Conservation (phyloP, 2,113 vertebrate genomes). For the Heterotilapia buettikoferi region DNA sequence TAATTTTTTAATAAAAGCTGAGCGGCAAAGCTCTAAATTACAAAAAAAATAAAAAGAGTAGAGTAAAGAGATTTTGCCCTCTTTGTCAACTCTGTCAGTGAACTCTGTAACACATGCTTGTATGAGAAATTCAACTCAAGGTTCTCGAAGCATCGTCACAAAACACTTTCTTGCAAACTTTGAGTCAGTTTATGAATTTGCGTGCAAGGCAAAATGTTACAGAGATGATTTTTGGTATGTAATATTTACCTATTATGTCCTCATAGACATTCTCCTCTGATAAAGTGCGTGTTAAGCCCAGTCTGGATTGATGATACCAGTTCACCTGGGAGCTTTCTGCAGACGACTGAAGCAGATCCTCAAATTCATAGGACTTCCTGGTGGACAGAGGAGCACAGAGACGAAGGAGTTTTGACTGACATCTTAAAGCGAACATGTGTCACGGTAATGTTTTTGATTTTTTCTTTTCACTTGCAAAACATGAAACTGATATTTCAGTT, state of each 20-base stretch:
- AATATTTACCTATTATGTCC: conserved; percentile 89
- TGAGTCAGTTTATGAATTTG: background rate
- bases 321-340: conserved; percentile 81
- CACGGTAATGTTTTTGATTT: background rate
- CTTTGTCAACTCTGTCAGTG: conserved; percentile 11
- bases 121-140: background rate
- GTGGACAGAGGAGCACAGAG: conserved; percentile 27
- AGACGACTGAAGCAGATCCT: conserved; percentile 87
- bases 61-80: conserved; percentile 18
- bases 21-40: conserved; percentile 42
- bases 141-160: background rate
- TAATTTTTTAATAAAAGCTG: conserved; percentile 57
- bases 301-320: conserved; percentile 89
- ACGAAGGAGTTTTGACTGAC: background rate
- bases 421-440: background rate
- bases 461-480: background rate
- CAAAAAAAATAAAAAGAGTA: conserved; percentile 20
- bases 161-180: background rate
- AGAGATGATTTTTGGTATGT: background rate
- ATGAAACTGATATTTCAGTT: background rate
- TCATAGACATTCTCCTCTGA: conserved; percentile 97
- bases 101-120: background rate
- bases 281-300: conserved; percentile 93
- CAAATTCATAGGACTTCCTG: conserved; percentile 97
- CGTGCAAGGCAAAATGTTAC: background rate